Percentiles rank a stretch among this genome's conserved stretches.
Conservation (phyloP, 2,797 vertebrate genomes). For the Enteromius trimaculatus region DNA sequence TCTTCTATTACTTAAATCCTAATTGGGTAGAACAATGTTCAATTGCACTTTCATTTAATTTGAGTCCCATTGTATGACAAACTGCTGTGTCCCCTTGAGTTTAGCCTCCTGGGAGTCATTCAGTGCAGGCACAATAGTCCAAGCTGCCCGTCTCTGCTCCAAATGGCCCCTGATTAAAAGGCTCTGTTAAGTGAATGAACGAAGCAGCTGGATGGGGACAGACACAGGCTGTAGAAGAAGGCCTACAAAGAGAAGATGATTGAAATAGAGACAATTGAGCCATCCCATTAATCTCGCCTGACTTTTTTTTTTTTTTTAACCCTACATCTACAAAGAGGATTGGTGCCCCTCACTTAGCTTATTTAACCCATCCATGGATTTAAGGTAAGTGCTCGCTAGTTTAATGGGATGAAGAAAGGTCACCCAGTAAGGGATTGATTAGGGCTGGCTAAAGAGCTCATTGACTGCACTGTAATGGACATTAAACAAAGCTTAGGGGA, state of each 20-base stretch:
- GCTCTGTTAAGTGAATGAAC: conserved; percentile 37
- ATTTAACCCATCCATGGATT: conserved; percentile 36
- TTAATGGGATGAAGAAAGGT: conserved; percentile 45
- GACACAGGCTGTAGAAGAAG: background rate
- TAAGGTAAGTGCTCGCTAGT: conserved; percentile 17
- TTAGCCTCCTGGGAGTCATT: conserved; percentile 37
- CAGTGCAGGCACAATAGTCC: conserved; percentile 25
- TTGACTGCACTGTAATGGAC: conserved; percentile 33
- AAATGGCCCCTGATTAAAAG: conserved; percentile 43
- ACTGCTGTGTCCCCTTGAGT: conserved; percentile 28
- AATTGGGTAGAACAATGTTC: conserved; percentile 16
- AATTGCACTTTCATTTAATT: conserved; percentile 19
- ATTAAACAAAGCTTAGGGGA: conserved; percentile 41
- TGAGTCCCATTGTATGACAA: conserved; percentile 30
- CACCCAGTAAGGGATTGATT: conserved; percentile 38
- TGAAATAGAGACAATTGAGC: conserved; percentile 37
- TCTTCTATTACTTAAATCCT: conserved; percentile 7
- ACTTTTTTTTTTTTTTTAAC: conserved; percentile 3
- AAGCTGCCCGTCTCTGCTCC: conserved; percentile 29
- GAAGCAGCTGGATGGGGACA: conserved; percentile 30
- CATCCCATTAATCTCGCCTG: conserved; percentile 25
- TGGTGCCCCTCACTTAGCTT: conserved; percentile 11
- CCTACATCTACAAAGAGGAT: conserved; percentile 22
- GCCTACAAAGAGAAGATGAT: conserved; percentile 31
- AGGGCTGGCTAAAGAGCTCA: conserved; percentile 23